Evolutionary conservation across 30 jellyfish, hydroid and myxozoan genomes (phyloP).

Genomic region (Chrysaora quinquecirrha): DNA sequence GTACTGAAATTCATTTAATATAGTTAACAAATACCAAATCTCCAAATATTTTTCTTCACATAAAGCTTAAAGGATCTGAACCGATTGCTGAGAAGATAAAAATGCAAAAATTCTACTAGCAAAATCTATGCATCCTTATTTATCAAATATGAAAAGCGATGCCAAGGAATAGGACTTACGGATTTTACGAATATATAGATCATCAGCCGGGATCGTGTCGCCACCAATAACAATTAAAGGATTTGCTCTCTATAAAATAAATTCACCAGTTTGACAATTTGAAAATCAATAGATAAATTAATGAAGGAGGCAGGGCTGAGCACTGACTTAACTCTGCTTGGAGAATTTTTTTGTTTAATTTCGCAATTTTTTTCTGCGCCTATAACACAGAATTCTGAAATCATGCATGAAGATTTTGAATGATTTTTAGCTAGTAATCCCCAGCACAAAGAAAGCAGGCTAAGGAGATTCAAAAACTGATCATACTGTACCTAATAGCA

Average conservation of each 20-base stretch:
- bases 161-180: too few relatives aligned
- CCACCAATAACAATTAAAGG: constrained; percentile 67
- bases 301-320: background rate
- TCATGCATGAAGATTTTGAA: too few relatives aligned
- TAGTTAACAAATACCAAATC: background rate
- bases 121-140: too few relatives aligned
- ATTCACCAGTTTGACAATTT: background rate
- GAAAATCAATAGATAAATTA: background rate
- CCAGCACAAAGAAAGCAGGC: too few relatives aligned
- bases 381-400: too few relatives aligned
- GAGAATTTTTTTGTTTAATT: background rate
- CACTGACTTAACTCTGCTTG: background rate
- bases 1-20: background rate
- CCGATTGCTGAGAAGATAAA: background rate
- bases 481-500: too few relatives aligned
- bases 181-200: constrained; percentile 40
- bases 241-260: constrained; percentile 35
- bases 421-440: too few relatives aligned
- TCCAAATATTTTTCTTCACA: background rate
- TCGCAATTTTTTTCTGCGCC: background rate
- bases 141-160: too few relatives aligned
- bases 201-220: constrained; percentile 2
- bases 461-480: too few relatives aligned
- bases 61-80: background rate
- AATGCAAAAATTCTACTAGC: background rate